Evolutionary conservation across 2,888 invertebrate species (phyloP).

Genomic region (Clistopyga incitator): DNA sequence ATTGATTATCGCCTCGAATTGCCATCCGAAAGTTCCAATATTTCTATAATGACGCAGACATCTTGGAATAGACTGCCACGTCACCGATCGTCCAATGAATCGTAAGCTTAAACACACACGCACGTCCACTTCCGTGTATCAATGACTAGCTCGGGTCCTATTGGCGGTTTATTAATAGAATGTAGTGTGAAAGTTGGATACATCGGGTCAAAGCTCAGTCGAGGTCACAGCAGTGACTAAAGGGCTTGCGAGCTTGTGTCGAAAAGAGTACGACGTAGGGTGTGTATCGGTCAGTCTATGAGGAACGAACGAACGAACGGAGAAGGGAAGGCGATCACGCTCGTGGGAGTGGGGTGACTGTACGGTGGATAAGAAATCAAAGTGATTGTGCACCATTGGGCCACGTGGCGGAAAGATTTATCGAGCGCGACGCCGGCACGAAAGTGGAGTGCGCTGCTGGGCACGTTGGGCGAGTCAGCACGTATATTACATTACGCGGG

Average conservation of each 20-base stretch:
- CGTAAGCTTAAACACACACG: slow-evolving; percentile 1
- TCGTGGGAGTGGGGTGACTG: slow-evolving; percentile 62
- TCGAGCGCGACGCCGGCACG: slow-evolving; percentile 61
- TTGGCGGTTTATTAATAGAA: slow-evolving; percentile 22
- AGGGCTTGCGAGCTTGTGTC: slow-evolving; percentile 30
- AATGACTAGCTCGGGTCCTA: slow-evolving; percentile 1
- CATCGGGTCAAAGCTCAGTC: slow-evolving; percentile 25
- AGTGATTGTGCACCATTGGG: slow-evolving; percentile 64
- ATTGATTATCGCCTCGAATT: too few relatives aligned
- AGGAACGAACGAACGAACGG: background rate
- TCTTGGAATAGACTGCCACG: background rate
- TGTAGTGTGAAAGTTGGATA: slow-evolving; percentile 21
- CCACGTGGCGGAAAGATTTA: slow-evolving; percentile 69
- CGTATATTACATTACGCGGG: slow-evolving; percentile 20
- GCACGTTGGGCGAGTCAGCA: slow-evolving; percentile 49
- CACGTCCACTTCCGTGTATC: slow-evolving; percentile 1
- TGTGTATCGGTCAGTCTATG: background rate
- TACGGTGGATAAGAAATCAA: slow-evolving; percentile 67
- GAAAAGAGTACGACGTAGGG: background rate
- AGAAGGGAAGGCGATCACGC: slow-evolving; percentile 56
- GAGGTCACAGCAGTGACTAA: slow-evolving; percentile 7
- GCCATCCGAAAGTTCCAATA: too few relatives aligned
- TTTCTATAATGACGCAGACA: background rate
- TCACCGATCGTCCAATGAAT: slow-evolving; percentile 4
- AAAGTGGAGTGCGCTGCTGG: slow-evolving; percentile 46